Conservation (phyloP, 2,113 vertebrate species). For the Australoheros scitulus region DNA sequence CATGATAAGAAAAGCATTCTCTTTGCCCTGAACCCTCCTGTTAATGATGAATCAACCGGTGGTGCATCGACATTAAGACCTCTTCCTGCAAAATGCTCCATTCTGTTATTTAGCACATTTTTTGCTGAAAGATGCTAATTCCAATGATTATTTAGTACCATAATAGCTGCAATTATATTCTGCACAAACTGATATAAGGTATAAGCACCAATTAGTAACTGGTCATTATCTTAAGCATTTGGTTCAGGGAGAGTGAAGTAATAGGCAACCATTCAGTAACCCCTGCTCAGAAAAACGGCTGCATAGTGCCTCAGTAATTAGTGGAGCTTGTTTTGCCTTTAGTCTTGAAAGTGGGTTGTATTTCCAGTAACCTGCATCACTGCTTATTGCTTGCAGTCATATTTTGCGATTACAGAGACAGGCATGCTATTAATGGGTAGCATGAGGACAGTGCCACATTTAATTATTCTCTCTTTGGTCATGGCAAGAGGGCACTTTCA, state of each 20-base stretch:
- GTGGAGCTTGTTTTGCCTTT: slow-evolving; percentile 73
- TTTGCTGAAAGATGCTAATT: slow-evolving; percentile 82
- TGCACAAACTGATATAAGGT: slow-evolving; percentile 81
- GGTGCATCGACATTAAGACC: slow-evolving; percentile 70
- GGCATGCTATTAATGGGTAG: slow-evolving; percentile 48
- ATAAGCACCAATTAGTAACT: slow-evolving; percentile 87
- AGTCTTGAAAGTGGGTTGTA: slow-evolving; percentile 74
- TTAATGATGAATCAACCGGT: slow-evolving; percentile 79
- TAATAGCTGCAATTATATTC: slow-evolving; percentile 87
- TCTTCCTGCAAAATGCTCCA: slow-evolving; percentile 62
- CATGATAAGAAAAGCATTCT: slow-evolving; percentile 65
- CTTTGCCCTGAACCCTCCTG: slow-evolving; percentile 69
- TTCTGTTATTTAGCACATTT: slow-evolving; percentile 66
- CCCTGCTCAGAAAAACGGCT: slow-evolving; percentile 72
- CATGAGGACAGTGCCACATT: slow-evolving; percentile 42
- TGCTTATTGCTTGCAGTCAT: slow-evolving; percentile 55
- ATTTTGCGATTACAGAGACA: slow-evolving; percentile 62
- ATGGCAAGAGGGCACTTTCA: slow-evolving; percentile 30
- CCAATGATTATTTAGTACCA: slow-evolving; percentile 81
- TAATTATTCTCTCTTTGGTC: slow-evolving; percentile 56
- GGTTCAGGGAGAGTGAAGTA: slow-evolving; percentile 83
- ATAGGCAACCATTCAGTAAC: slow-evolving; percentile 80
- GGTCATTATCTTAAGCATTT: slow-evolving; percentile 88
- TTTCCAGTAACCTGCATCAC: slow-evolving; percentile 69
- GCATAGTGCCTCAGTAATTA: slow-evolving; percentile 79